Evolutionary conservation across 2,797 vertebrate species (phyloP).

Genomic region (Enteromius radiatus): DNA sequence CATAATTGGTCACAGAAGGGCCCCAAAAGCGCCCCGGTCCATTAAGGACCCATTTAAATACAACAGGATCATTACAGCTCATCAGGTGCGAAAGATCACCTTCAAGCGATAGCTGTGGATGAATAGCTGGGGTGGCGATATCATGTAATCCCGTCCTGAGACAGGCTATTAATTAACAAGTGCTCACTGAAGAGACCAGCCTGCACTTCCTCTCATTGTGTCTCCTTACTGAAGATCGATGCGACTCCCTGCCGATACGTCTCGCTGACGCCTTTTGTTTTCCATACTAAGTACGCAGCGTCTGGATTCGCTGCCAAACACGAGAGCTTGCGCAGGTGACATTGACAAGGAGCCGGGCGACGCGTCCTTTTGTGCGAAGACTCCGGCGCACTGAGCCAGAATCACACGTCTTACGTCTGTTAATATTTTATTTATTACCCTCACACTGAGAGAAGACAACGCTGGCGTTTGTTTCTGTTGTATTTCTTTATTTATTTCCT

Average conservation of each 20-base stretch:
- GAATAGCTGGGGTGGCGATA: slow-evolving; percentile 61
- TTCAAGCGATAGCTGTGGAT: slow-evolving; percentile 60
- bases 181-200: slow-evolving; percentile 64
- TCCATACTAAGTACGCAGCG: not conserved
- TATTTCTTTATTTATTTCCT: slow-evolving; percentile 9
- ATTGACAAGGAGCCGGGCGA: slow-evolving; percentile 5
- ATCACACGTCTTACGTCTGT: not conserved
- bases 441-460: slow-evolving; percentile 9
- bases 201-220: slow-evolving; percentile 69
- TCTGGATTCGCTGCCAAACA: slow-evolving; percentile 20
- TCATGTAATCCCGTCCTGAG: slow-evolving; percentile 67
- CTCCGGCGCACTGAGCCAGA: not conserved
- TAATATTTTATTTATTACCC: slow-evolving; percentile 21
- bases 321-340: not conserved
- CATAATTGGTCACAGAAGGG: slow-evolving; percentile 11
- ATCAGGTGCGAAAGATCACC: slow-evolving; percentile 63
- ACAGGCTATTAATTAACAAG: slow-evolving; percentile 79
- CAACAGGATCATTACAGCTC: slow-evolving; percentile 54
- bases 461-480: not conserved
- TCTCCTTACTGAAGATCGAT: slow-evolving; percentile 76
- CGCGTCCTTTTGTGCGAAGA: not conserved
- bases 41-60: slow-evolving; percentile 62
- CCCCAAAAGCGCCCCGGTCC: slow-evolving; percentile 30
- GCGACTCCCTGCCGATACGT: slow-evolving; percentile 68
- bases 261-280: slow-evolving; percentile 69